Base-by-base conservation (phyloP, 2,113 vertebrate species). In the Mustela nigripes region DNA sequence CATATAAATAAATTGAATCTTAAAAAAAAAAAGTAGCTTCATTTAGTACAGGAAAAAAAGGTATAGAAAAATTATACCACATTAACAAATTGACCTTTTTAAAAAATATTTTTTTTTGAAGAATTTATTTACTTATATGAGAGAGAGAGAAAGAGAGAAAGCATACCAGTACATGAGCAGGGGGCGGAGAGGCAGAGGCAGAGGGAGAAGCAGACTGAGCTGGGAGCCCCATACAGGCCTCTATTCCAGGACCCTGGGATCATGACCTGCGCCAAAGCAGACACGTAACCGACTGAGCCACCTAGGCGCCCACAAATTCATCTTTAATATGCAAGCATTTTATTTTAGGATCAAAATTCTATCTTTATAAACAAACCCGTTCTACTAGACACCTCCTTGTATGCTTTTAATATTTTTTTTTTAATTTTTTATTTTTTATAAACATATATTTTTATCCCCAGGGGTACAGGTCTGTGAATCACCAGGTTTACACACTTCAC, bases 341-440 rank as follows among this genome's bases (percentile, higher is more conserved):
- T 85, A 71, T 80, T 82, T 80, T 65, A 94, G 19, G 0, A 56
- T 93, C 28, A 79, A 80, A 92, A 74, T 89, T 76, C 26, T 78
- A n/a, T 94, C 36, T 89, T 93, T 31, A 76, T 76, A 50, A 63
- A 15, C 42, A 93, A 94, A 80, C 16, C 58, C 50, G 31, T 91
- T 91, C 78, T 85, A 39, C 7, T 31, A 69, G 5, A 28, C 33
- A n/a, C 21, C 53, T 95, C 18, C 60, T 79, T 87, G 1, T 90
- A 7, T 95, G 62, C 24, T 86, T 94, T 94, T 82, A 92, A 89
- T 89, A 60, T 81, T 93, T 36, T 36, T 36, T 36, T 36, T 36
- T 36, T 36, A 36, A 36, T 36, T 36, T 36, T 36, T 36, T 36
- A 36, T 36, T 36, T 36, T 36, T 36, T 36, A 36, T 36, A 36